Base-by-base conservation (phyloP, 1,140 invertebrate genomes). In the Lysiphlebus fabarum region DNA sequence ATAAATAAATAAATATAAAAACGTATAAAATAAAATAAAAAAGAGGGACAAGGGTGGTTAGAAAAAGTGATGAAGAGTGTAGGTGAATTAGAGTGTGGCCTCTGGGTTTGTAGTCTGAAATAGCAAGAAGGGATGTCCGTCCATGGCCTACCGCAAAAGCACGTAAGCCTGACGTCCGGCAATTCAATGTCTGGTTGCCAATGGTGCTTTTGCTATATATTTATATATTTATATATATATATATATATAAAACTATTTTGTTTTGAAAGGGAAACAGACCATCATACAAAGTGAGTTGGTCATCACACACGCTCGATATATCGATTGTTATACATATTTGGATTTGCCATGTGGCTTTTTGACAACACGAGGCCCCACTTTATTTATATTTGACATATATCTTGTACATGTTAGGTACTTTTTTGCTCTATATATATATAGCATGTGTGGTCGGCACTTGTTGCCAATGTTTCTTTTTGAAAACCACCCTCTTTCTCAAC, bases 71-170 rank as follows among this genome's bases (percentile, higher is more conserved):
- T n/a, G 6, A 9, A 11, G 38, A 7, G 38, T 40, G 11, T 45
- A 26, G 17, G 17, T 26, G 17, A 26, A 26, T 26, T 26, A 26
- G 17, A 26, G 17, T 26, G 17, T 26, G 17, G 17, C 17, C 17
- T 26, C 26, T 51, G 10, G 10, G 9, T 8, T 42, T 26, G 61
- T 58, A 67, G 58, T 63, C 65, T 69, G 65, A 26, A 26, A 26
- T 26, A 2, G 17, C 4, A 4, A 62, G 61, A 58, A 69, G 65
- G 66, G 62, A 66, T 56, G 62, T 62, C 64, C 62, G 66, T 71
- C 67, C 74, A 67, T 76, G 73, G 69, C 74, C 75, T 77, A 76
- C 73, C 74, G 44, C 74, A 77, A 75, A 49, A 54, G 62, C 67
- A 67, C 69, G 67, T 73, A 69, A 70, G 68, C 65, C 67, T 63